phyloP scores from a whole-genome alignment of 2,113 vertebrate species.

The Spilogale gracilis region DNA sequence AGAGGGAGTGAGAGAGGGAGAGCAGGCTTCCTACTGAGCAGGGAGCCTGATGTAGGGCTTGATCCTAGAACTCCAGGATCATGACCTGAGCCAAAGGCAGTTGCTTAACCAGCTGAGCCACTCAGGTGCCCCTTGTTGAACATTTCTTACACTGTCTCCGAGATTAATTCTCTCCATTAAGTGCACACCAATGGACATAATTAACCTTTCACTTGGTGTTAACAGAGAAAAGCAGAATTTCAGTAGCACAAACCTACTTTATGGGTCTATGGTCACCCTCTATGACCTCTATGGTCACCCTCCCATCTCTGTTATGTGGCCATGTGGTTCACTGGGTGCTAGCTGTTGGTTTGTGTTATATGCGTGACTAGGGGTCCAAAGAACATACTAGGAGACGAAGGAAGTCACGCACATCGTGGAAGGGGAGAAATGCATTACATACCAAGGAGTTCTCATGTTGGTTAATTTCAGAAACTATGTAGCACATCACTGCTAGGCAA shows the following conservation, averaged over 20 bases:
- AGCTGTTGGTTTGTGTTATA: constrained; percentile 67
- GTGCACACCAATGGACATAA: constrained; percentile 66
- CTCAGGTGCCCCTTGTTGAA: background rate
- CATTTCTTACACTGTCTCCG: constrained; percentile 49
- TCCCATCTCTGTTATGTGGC: constrained; percentile 62
- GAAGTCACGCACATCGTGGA: constrained; percentile 25
- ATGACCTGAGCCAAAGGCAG: no score
- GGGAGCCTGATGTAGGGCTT: no score
- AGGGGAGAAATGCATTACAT: constrained; percentile 53
- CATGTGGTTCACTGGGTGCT: constrained; percentile 43
- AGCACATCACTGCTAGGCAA: background rate
- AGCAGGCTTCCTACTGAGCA: no score
- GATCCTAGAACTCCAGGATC: no score
- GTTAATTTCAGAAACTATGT: constrained; percentile 56
- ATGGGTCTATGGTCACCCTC: constrained; percentile 53
- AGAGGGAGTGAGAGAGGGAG: no score
- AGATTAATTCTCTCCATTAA: constrained; percentile 72
- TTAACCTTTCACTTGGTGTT: constrained; percentile 76
- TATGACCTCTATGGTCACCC: constrained; percentile 50
- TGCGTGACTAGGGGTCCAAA: constrained; percentile 64
- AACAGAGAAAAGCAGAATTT: constrained; percentile 67
- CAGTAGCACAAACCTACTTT: constrained; percentile 64
- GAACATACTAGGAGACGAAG: constrained; percentile 46
- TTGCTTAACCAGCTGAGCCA: no score
- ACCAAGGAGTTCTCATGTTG: constrained; percentile 55